Evolutionary conservation across 1,140 invertebrate species (phyloP).

Genomic region (Ctenoplectra terminalis): DNA sequence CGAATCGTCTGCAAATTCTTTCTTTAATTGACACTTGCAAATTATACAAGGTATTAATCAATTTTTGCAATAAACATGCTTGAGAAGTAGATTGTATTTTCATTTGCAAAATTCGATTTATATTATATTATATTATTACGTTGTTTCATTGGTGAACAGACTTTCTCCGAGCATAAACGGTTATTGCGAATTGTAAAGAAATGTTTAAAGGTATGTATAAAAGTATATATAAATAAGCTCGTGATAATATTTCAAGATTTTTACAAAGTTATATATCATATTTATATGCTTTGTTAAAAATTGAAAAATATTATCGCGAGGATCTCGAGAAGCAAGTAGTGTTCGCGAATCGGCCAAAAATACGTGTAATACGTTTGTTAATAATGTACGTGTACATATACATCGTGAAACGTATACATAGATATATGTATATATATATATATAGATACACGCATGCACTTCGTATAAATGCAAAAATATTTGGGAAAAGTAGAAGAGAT

Average conservation of each 20-base stretch:
- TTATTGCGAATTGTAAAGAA: slow-evolving; percentile 16
- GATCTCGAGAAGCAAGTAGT: slow-evolving; percentile 70
- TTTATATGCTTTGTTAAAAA: background rate
- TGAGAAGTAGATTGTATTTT: background rate
- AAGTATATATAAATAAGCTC: slow-evolving; percentile 6
- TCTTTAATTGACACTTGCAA: too few species aligned
- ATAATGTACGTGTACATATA: slow-evolving; percentile 24
- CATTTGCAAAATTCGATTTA: background rate
- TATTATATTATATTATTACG: background rate
- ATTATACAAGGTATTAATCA: background rate
- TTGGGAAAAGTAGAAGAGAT: background rate
- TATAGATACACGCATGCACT: slow-evolving; percentile 2
- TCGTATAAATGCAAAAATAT: background rate
- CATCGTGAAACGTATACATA: background rate
- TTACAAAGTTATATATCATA: background rate
- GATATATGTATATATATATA: background rate
- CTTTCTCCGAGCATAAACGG: background rate
- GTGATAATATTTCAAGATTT: slow-evolving; percentile 13
- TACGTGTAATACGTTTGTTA: slow-evolving; percentile 64
- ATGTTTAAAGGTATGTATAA: slow-evolving; percentile 7
- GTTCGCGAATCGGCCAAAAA: slow-evolving; percentile 77
- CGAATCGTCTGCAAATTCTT: background rate
- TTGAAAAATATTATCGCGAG: slow-evolving; percentile 28
- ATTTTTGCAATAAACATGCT: background rate
- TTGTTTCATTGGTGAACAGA: background rate